Base-by-base conservation (phyloP, 2,797 vertebrate species). In the Cirrhinus mrigala region DNA sequence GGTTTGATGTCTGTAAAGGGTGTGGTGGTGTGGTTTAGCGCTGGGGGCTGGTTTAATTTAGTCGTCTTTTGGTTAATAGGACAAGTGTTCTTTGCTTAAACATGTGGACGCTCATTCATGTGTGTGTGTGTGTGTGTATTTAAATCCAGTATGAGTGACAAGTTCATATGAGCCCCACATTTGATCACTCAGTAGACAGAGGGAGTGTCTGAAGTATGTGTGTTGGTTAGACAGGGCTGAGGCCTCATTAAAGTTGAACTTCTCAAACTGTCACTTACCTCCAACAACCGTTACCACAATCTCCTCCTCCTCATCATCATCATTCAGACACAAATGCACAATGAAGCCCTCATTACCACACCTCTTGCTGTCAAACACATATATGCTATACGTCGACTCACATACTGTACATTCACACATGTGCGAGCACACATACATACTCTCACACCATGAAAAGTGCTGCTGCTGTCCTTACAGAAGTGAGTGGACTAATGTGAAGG, bases 181-280 rank as follows among this genome's bases (percentile, higher is more conserved):
- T 22, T 37, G 29, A 75, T 27, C 73, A 56, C 10, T 73, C 22
- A 73, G 69, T 54, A 76, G 27, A 76, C 1, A 4, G 9, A 48
- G 44, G 71, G 71, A 71, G 69, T 20, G 8, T 73, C 22, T 44
- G 6, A 73, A 48, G 8, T 37, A 18, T 75, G 50, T 12, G 16
- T 54, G 24, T 58, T 22, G 29, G 71, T 52, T 9, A 37, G 22
- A 44, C 11, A n/a, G 22, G 20, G 5, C 71, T 71, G 22, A 71
- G 40, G 20, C 22, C 18, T 58, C 74, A 77, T 77, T 77, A 77
- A 54, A 58, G 3, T 37, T 77, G 9, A 50, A 74, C 15, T 16
- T 74, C 24, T 29, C 46, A 40, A 58, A 77, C 29, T 37, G 20
- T 77, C 52, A 77, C 74, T 58, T 58, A 77, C 7, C 52, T 40